A percentile compares a stretch with the other conserved stretches of the same genome.
Conservation (phyloP, 2,797 vertebrate species). For the Onychomys leucogaster region DNA sequence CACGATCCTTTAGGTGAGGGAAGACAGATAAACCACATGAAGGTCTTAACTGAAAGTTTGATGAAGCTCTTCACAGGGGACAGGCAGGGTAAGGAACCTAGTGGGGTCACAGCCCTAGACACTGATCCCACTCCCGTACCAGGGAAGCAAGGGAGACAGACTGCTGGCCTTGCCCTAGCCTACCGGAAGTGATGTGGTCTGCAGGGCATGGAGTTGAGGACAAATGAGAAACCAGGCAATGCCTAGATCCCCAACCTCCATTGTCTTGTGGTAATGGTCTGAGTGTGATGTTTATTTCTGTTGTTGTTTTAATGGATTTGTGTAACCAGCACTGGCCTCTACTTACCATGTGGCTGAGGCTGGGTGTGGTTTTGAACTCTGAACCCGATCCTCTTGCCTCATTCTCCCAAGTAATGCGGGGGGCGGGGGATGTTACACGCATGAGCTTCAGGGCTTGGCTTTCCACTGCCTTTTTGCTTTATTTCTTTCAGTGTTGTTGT, state of each 20-base stretch:
- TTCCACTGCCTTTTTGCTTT: background rate
- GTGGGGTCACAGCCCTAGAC: background rate
- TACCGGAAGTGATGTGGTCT: background rate
- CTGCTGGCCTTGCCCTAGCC: too few species aligned
- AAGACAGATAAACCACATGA: background rate
- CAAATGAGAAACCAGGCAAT: background rate
- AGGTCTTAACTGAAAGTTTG: background rate
- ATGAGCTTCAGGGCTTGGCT: background rate
- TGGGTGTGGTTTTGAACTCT: background rate
- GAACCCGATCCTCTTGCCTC: background rate
- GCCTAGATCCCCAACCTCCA: accelerated
- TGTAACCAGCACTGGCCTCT: background rate
- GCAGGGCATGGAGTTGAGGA: too few species aligned
- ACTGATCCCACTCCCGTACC: accelerated
- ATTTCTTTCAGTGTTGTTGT: background rate
- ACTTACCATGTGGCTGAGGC: background rate
- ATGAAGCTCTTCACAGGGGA: background rate
- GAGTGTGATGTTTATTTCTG: background rate
- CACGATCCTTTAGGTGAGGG: background rate
- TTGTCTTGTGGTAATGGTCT: background rate
- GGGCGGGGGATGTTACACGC: background rate
- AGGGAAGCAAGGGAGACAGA: accelerated
- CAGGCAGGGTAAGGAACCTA: background rate
- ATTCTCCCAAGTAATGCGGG: background rate
- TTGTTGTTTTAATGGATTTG: background rate